Evolutionary conservation across 2,113 vertebrate genomes (phyloP).

Genomic region (Phalacrocorax carbo): DNA sequence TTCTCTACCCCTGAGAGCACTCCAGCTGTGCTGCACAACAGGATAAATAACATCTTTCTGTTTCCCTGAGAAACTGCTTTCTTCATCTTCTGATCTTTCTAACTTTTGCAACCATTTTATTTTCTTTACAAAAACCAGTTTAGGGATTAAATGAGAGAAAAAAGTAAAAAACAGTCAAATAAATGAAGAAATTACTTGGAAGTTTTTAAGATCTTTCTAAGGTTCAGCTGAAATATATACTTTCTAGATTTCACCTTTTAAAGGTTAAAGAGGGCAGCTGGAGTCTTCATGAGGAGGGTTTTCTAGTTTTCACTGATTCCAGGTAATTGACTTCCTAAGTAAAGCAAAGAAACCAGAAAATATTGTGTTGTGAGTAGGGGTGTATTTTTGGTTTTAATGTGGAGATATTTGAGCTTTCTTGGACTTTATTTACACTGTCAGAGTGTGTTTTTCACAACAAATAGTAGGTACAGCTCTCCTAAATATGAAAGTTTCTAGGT

Average conservation of each 20-base stretch:
- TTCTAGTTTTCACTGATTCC: neutral
- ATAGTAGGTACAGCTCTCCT: neutral
- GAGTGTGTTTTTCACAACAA: neutral
- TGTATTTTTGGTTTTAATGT: neutral
- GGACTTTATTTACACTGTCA: neutral
- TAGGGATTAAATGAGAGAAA: neutral
- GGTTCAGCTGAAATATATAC: neutral
- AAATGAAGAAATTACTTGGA: neutral
- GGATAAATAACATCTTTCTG: neutral
- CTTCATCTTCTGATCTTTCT: neutral
- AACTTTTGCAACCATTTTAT: neutral
- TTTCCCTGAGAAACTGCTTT: neutral
- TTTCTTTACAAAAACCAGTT: neutral
- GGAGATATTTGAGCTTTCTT: neutral
- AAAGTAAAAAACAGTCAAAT: neutral
- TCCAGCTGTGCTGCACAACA: neutral
- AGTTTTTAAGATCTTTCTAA: neutral
- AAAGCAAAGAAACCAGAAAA: neutral
- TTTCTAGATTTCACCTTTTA: neutral
- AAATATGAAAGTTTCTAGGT: neutral
- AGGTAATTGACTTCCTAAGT: neutral
- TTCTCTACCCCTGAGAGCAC: neutral
- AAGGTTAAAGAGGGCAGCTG: neutral
- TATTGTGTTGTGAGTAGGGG: neutral
- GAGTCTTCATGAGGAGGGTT: neutral